Evolutionary conservation across 2,797 vertebrate genomes (phyloP), one percentile per base, ranked within the genome.

Genomic region (Catamblyrhynchus diadema): DNA sequence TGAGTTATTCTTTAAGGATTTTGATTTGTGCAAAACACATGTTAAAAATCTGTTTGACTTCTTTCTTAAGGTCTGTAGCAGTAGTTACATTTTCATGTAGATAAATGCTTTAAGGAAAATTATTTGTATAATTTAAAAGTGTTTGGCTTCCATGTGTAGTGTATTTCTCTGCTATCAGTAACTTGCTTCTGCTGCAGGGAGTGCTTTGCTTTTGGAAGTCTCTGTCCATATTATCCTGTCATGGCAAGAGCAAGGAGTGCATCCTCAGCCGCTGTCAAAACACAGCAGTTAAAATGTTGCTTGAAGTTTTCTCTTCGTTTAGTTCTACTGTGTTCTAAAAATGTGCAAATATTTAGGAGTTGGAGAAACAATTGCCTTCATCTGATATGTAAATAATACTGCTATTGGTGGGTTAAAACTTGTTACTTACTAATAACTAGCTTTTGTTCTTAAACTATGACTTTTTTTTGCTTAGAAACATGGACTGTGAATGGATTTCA

Each of bases 31-130:
- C 79, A 91, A 89, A 85, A 64, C 48, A 51, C 37, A 14, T 77
- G 53, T 87, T 10, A 61, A 79, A 59, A 73, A 14, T 0, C 11
- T 24, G 10, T 69, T 61, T 57, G 51, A 74, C 60, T 83, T 59
- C 22, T 60, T 83, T 22, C 37, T 51, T 64, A 35, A 56, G 15
- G 19, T 87, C 14, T 84, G 23, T 81, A 84, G 65, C 41, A 66
- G 25, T 80, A 61, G 70, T 30, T 86, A 37, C 80, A 30, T 47
- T 92, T 89, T 48, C 1, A 2, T 23, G 32, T 75, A 66, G 39
- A 3, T 78, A 74, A 85, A n/a, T 88, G 48, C 95, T 96, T 83
- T 88, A 89, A 85, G 14, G 80, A 87, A 94, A 94, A 75, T 86
- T 18, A 72, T 47, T 86, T 94, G 60, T 42, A 32, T 96, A 54